These are phyloP conservation scores for Montipora foliosa DNA, from an alignment of 64 coral and sea anemone genomes.

Conservation along the genomic window DNA sequence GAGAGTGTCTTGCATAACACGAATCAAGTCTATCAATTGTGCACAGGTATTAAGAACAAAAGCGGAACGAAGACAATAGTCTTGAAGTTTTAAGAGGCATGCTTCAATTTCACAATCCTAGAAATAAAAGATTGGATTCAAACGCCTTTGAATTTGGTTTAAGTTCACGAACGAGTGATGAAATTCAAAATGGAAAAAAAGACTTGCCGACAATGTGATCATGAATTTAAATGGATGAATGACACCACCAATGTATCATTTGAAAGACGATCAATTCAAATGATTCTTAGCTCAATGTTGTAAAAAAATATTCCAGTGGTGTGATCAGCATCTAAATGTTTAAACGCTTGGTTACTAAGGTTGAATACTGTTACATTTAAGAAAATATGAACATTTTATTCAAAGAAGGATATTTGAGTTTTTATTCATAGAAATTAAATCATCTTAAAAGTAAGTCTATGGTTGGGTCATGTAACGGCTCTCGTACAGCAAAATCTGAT, in stretches of 20 bases:
- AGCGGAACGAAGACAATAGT: slow-evolving; percentile 75
- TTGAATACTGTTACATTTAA: too few species aligned
- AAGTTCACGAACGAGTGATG: not conserved
- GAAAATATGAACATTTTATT: too few species aligned
- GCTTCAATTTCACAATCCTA: slow-evolving; percentile 61
- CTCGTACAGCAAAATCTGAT: too few species aligned
- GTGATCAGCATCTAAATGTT: too few species aligned
- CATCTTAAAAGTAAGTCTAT: too few species aligned
- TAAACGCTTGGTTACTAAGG: too few species aligned
- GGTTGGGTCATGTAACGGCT: too few species aligned
- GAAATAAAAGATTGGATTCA: slow-evolving; percentile 28
- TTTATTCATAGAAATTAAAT: too few species aligned
- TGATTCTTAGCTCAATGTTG: too few species aligned
- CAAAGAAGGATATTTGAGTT: too few species aligned
- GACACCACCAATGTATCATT: not conserved
- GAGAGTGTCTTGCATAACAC: slow-evolving; percentile 62
- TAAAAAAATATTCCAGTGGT: too few species aligned
- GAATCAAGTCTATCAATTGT: slow-evolving; percentile 79
- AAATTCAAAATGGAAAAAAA: not conserved
- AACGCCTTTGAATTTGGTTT: not conserved
- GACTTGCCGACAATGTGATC: not conserved
- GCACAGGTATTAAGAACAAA: slow-evolving; percentile 76
- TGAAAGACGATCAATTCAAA: too few species aligned
- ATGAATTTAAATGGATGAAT: not conserved
- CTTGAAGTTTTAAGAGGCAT: slow-evolving; percentile 85